Evolutionary conservation across 2,888 invertebrate species (phyloP).

Genomic region (Limulus polyphemus): DNA sequence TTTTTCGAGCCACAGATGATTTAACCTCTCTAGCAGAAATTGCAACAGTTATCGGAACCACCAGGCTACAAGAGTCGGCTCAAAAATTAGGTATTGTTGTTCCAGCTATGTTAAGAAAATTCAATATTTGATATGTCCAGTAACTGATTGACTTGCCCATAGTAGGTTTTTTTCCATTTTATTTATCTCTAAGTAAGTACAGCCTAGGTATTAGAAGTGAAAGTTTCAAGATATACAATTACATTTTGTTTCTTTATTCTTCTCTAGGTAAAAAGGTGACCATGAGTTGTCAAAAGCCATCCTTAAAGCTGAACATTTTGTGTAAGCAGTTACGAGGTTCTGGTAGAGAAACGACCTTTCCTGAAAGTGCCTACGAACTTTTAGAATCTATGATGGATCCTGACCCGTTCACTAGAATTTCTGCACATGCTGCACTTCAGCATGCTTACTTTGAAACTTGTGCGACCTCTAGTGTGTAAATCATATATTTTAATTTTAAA

Average conservation of each 20-base stretch:
- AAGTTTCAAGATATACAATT: no score
- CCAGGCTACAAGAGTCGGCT: constrained; percentile 54
- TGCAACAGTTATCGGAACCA: constrained; percentile 60
- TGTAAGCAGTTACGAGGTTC: constrained; percentile 1
- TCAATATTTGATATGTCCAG: no score
- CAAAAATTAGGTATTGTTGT: constrained; percentile 46
- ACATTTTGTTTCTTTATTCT: not conserved
- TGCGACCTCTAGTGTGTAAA: no score
- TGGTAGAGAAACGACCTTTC: constrained; percentile 40
- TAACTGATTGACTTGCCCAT: no score
- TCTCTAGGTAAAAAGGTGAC: constrained; percentile 9
- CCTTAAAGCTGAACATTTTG: not conserved
- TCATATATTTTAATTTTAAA: no score
- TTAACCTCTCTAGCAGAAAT: constrained; percentile 68
- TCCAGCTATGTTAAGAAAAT: no score
- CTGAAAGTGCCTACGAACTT: constrained; percentile 59
- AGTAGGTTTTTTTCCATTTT: no score
- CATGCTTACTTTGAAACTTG: constrained; percentile 54
- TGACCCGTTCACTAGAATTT: constrained; percentile 59
- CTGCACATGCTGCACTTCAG: constrained; percentile 57
- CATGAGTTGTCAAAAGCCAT: constrained; percentile 16
- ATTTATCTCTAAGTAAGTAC: no score
- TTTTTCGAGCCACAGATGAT: constrained; percentile 70
- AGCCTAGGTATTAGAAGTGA: no score
- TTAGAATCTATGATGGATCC: constrained; percentile 57